A percentile compares a stretch with the other conserved stretches of the same genome.
Evolutionary conservation across 2,113 vertebrate genomes (phyloP).

Genomic region (Pampusana beccarii): DNA sequence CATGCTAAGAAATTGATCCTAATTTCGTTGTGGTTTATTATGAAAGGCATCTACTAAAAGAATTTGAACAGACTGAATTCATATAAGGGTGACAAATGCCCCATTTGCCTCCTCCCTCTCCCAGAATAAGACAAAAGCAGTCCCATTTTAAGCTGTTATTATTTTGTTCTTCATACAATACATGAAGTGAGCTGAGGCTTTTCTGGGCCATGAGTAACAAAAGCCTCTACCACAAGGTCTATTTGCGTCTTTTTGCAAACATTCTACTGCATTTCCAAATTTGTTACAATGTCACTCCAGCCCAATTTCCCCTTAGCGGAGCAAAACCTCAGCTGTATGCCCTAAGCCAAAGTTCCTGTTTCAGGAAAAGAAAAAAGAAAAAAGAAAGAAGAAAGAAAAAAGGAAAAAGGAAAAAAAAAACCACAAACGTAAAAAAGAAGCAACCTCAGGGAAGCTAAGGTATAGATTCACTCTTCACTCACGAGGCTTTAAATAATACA

Average conservation of each 20-base stretch:
- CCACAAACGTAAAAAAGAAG: neutral
- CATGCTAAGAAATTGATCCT: neutral
- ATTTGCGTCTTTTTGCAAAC: neutral
- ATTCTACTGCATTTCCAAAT: neutral
- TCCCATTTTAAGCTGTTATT: neutral
- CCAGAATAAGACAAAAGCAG: neutral
- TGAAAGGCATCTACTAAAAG: neutral
- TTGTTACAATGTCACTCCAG: neutral
- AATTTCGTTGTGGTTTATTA: neutral
- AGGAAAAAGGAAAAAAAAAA: neutral
- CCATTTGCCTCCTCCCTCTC: neutral
- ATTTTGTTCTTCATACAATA: neutral
- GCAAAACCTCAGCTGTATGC: fast-evolving
- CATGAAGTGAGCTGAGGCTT: neutral
- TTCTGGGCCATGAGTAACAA: neutral
- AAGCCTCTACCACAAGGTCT: neutral
- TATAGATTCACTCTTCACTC: neutral
- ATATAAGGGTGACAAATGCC: neutral
- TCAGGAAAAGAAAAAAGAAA: neutral
- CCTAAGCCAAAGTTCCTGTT: neutral
- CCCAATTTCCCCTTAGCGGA: neutral
- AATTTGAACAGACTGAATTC: neutral
- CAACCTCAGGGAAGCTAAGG: neutral
- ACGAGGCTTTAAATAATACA: neutral
- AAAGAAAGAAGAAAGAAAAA: neutral